phyloP scores from a whole-genome alignment of 1,140 invertebrate genomes.

The Lineus longissimus region DNA sequence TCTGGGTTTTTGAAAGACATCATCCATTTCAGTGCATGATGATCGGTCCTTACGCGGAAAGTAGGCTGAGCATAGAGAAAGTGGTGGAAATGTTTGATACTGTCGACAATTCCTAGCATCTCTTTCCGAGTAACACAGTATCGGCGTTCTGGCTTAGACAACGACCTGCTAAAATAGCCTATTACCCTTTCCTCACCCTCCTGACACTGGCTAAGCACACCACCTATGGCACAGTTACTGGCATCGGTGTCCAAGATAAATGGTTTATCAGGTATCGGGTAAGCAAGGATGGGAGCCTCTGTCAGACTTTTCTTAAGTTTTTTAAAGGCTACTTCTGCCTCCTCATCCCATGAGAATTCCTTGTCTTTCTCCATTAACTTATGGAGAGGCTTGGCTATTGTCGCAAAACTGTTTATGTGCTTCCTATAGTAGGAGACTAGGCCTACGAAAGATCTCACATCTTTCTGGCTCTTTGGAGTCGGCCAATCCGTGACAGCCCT shows the following conservation, averaged over 20 bases:
- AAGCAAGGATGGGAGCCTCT: conserved; percentile 20
- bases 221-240: conserved; percentile 24
- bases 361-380: conserved; percentile 19
- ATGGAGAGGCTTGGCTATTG: conserved; percentile 19
- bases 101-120: conserved; percentile 29
- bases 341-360: conserved; percentile 21
- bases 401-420: conserved; percentile 16
- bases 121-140: conserved; percentile 31
- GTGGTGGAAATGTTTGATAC: conserved; percentile 26
- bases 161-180: conserved; percentile 16
- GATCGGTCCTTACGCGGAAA: conserved; percentile 30
- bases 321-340: conserved; percentile 16
- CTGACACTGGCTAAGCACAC: conserved; percentile 28
- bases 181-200: conserved; percentile 22
- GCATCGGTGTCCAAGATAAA: conserved; percentile 29
- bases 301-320: conserved; percentile 16
- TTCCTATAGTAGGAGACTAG: conserved; percentile 17
- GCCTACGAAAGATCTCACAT: conserved; percentile 19
- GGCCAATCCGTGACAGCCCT: conserved; percentile 6
- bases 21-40: conserved; percentile 26
- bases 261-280: neutral
- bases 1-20: conserved; percentile 8
- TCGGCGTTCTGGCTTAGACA: conserved; percentile 22
- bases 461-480: conserved; percentile 4
- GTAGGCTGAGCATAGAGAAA: conserved; percentile 24